phyloP scores from a whole-genome alignment of 2,797 vertebrate species.

The Pangasius djambal region DNA sequence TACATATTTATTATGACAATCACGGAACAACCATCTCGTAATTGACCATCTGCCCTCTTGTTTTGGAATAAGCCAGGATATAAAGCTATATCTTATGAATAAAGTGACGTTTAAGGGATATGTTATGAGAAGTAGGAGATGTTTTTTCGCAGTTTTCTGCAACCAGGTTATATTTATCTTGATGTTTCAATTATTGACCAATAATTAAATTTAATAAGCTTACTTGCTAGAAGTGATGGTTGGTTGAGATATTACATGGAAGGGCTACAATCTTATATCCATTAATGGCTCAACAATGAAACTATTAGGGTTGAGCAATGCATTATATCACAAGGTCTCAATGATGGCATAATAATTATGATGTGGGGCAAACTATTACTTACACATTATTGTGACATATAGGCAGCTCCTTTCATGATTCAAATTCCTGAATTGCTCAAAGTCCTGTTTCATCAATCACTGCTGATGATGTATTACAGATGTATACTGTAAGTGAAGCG shows the following conservation, averaged over 20 bases:
- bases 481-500: not conserved
- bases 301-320: not conserved
- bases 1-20: slow-evolving; percentile 54
- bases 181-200: not conserved
- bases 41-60: slow-evolving; percentile 58
- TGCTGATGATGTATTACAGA: not conserved
- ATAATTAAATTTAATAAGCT: not conserved
- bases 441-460: not conserved
- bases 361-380: not conserved
- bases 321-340: not conserved
- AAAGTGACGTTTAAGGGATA: slow-evolving; percentile 43
- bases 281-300: not conserved
- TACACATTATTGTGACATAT: not conserved
- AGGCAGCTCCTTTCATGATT: not conserved
- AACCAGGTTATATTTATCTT: slow-evolving; percentile 8
- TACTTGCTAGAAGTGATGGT: not conserved
- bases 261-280: not conserved
- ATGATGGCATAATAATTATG: not conserved
- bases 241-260: not conserved
- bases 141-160: slow-evolving; percentile 5
- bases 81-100: slow-evolving; percentile 54
- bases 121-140: slow-evolving; percentile 36
- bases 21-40: slow-evolving; percentile 49
- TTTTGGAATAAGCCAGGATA: slow-evolving; percentile 54
- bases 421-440: not conserved